Base-by-base conservation (phyloP, 2,888 invertebrate species). In the Sycophila texana region DNA sequence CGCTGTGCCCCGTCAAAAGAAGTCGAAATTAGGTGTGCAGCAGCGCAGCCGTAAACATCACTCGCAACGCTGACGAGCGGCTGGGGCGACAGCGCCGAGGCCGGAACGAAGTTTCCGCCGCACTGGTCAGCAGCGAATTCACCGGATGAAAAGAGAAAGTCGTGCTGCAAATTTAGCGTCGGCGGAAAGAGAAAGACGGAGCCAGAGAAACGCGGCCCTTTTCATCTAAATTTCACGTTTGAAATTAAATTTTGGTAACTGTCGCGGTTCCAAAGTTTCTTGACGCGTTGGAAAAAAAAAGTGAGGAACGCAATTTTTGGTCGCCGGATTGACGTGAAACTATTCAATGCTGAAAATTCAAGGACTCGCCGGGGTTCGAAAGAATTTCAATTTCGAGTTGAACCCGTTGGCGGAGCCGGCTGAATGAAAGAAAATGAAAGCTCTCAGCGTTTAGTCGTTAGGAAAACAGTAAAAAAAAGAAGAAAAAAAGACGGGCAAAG, bases 1-100 rank as follows among this genome's bases (percentile, higher is more conserved):
- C 39, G 30, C 66, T 20, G 22, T 20, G n/a, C 30, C n/a, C 57
- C 57, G 57, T 63, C 70, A 49, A 71, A 77, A 77, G 71, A 55
- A 65, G 77, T 71, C 22, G 65, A 77, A 77, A 77, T 77, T 77
- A 71, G 65, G 39, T 65, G 65, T 55, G 39, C 13, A 10, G 13
- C 26, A 30, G 26, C 60, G 30, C 60, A 10, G 30, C 47, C 63
- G 73, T 65, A 63, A 39, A 65, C 73, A 53, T 65, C 73, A 55
- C 26, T 5, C 51, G 55, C 14, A n/a, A 7, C 63, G 53, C 39
- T 55, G 55, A 65, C 63, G 60, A 63, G 39, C 14, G 13, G n/a
- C 47, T 12, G 20, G 4, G 4, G 61, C 18, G 20, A 30, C 18
- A 13, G 30, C 67, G 30, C 51, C 14, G 53, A 53, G 53, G 53